These are phyloP conservation scores for Sebastes oblongus DNA, from an alignment of 2,797 vertebrate species.

Conservation along the genomic window DNA sequence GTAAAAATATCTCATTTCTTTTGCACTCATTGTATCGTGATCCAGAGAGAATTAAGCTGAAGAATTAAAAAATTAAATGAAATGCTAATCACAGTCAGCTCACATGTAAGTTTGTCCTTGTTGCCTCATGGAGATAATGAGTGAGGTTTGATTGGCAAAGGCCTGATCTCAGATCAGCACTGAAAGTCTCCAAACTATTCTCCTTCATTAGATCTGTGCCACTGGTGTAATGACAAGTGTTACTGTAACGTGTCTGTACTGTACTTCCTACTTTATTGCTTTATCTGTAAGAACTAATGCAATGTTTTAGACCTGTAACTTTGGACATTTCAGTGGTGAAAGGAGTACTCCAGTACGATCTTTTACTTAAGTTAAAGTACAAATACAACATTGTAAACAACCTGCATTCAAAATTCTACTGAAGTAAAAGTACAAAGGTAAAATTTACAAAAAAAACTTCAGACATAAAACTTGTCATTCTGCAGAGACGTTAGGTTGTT, in stretches of 20 bases:
- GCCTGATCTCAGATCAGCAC: slow-evolving; percentile 37
- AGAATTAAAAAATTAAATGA: slow-evolving; percentile 50
- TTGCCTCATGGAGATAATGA: slow-evolving; percentile 48
- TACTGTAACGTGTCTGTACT: background rate
- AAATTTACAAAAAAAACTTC: no score
- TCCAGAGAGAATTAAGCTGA: slow-evolving; percentile 52
- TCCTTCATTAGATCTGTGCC: slow-evolving; percentile 27
- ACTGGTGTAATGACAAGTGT: slow-evolving; percentile 13
- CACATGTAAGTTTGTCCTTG: slow-evolving; percentile 56
- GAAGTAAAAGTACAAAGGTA: background rate
- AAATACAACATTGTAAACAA: background rate
- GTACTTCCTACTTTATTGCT: background rate
- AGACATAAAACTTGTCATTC: background rate
- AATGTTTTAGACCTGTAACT: background rate
- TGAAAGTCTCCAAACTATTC: slow-evolving; percentile 22
- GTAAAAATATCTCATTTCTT: slow-evolving; percentile 48
- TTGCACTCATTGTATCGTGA: slow-evolving; percentile 45
- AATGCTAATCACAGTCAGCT: slow-evolving; percentile 64
- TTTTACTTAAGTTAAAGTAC: background rate
- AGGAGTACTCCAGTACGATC: no score
- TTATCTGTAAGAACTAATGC: background rate
- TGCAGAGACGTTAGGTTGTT: background rate
- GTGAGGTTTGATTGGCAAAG: slow-evolving; percentile 40
- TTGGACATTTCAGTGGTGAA: no score
- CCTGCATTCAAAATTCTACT: background rate